These are phyloP conservation scores for Cephus nigrinus DNA, from an alignment of 2,888 invertebrate species.

Conservation along the genomic window DNA sequence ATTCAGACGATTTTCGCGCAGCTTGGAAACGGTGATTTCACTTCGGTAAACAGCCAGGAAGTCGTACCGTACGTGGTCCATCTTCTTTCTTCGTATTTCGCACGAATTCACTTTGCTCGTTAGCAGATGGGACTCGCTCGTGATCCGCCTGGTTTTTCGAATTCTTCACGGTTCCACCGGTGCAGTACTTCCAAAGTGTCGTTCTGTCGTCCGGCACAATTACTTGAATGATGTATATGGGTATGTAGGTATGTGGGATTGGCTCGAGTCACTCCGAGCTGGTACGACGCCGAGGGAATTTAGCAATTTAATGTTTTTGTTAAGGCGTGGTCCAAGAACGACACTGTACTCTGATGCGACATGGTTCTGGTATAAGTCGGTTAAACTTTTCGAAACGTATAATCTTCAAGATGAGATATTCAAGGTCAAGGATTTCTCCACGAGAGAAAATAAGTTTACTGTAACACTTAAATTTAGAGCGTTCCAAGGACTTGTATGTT, in stretches of 20 bases:
- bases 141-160: slow-evolving; percentile 51
- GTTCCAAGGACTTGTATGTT: not conserved
- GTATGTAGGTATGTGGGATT: not conserved
- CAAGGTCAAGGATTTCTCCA: not conserved
- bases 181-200: not conserved
- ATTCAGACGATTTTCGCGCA: slow-evolving; percentile 63
- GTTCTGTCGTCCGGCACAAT: not conserved
- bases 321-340: not conserved
- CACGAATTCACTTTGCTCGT: slow-evolving; percentile 46
- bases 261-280: not conserved
- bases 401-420: not conserved
- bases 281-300: not conserved
- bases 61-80: not conserved
- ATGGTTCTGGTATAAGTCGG: not conserved
- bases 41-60: slow-evolving; percentile 47
- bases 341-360: not conserved
- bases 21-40: slow-evolving; percentile 57
- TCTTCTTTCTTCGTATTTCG: slow-evolving; percentile 23
- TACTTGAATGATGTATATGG: not conserved
- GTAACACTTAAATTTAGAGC: not conserved
- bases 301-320: not conserved
- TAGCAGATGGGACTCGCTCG: slow-evolving; percentile 59
- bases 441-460: not conserved
- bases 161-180: slow-evolving; percentile 47
- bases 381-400: not conserved